phyloP scores from a whole-genome alignment of 30 jellyfish, hydroid and myxozoan species.

The Euphysa ruthae region DNA sequence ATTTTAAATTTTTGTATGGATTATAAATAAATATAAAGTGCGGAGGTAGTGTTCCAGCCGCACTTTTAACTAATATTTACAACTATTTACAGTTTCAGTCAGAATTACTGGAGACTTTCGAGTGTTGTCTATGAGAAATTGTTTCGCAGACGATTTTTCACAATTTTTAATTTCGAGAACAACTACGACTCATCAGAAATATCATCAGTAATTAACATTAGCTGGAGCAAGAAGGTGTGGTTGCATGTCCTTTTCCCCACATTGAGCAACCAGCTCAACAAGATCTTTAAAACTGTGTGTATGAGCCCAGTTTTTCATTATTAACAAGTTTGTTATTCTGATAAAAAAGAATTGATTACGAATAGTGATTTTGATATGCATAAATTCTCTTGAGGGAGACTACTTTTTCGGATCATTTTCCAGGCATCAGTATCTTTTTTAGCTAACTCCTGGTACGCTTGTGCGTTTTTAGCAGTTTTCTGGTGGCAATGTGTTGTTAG shows the following conservation, averaged over 20 bases:
- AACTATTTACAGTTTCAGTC: too few species aligned
- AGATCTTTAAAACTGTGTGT: not conserved
- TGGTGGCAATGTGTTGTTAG: not conserved
- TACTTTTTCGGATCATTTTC: not conserved
- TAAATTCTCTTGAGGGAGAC: not conserved
- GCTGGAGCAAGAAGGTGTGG: not conserved
- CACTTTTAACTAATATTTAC: too few species aligned
- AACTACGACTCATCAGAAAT: too few species aligned
- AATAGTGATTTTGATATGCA: not conserved
- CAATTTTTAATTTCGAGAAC: too few species aligned
- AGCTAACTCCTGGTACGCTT: not conserved
- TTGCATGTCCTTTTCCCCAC: not conserved
- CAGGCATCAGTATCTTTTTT: slow-evolving; percentile 3
- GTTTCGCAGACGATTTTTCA: too few species aligned
- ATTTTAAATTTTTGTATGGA: too few species aligned
- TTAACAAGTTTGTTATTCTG: not conserved
- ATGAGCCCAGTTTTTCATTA: slow-evolving; percentile 9
- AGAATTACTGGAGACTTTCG: too few species aligned
- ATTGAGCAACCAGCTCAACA: not conserved
- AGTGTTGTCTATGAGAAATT: too few species aligned
- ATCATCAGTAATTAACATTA: too few species aligned
- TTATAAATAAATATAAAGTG: too few species aligned
- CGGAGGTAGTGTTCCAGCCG: too few species aligned
- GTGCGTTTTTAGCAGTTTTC: not conserved
- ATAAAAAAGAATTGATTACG: not conserved